phyloP scores from a whole-genome alignment of 2,797 vertebrate species.

The Acanthis flammea region DNA sequence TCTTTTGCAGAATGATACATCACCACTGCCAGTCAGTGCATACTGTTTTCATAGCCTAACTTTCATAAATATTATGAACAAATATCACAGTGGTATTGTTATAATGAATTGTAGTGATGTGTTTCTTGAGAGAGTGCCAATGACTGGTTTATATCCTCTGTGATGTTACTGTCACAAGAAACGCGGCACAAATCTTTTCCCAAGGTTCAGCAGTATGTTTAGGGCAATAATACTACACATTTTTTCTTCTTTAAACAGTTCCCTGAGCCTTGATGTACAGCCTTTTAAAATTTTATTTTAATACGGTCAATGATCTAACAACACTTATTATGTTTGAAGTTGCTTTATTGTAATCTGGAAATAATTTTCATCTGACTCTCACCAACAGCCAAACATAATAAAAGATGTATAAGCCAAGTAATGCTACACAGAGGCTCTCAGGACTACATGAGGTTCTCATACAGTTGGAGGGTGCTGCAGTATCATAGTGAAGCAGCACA shows the following conservation, averaged over 20 bases:
- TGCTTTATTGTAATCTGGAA: conserved; percentile 70
- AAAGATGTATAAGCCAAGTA: conserved; percentile 63
- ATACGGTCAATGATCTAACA: conserved; percentile 57
- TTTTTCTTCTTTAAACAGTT: conserved; percentile 10
- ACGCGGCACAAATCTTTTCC: conserved; percentile 70
- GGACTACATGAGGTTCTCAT: background rate
- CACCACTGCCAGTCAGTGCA: conserved; percentile 64
- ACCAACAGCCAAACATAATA: conserved; percentile 70
- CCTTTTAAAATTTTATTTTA: conserved; percentile 61
- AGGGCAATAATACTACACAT: conserved; percentile 44
- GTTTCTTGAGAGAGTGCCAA: conserved; percentile 75
- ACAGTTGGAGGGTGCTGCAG: background rate
- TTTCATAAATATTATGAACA: conserved; percentile 78
- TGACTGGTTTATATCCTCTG: conserved; percentile 74
- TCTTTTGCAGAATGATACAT: conserved; percentile 72
- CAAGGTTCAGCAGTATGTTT: conserved; percentile 66
- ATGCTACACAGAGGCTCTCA: conserved; percentile 29
- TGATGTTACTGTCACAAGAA: conserved; percentile 73
- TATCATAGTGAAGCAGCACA: background rate
- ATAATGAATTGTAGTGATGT: conserved; percentile 73
- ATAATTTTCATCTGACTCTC: conserved; percentile 68
- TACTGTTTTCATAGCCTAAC: conserved; percentile 71
- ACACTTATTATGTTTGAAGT: conserved; percentile 55
- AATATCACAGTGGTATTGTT: conserved; percentile 73
- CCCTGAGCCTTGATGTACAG: conserved; percentile 48